These are phyloP conservation scores for Indicator indicator DNA, from an alignment of 2,113 vertebrate genomes.

Conservation along the genomic window DNA sequence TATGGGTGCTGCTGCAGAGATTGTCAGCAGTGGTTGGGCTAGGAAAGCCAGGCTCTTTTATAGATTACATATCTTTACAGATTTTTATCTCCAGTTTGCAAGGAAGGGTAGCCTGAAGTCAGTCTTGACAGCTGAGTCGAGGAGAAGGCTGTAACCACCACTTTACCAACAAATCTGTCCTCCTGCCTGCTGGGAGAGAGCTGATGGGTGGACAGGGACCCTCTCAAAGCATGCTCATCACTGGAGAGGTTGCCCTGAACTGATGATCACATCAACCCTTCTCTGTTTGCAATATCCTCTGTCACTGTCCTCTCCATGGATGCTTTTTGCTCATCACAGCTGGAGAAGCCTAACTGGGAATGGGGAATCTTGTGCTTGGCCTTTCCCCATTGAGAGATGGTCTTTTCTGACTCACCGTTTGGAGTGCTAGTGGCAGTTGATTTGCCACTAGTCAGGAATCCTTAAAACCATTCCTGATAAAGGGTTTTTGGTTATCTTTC, in stretches of 20 bases:
- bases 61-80: neutral
- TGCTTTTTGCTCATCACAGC: neutral
- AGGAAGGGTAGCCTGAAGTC: neutral
- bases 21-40: neutral
- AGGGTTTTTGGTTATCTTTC: neutral
- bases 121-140: neutral
- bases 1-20: neutral
- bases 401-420: fast-evolving
- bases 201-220: neutral
- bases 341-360: neutral
- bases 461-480: neutral
- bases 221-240: neutral
- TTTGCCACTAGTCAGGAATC: neutral
- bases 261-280: fast-evolving
- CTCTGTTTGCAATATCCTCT: neutral
- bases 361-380: neutral
- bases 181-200: neutral
- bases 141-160: neutral
- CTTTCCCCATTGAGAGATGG: neutral
- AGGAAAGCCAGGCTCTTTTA: neutral
- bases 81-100: constrained; percentile 1
- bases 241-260: neutral
- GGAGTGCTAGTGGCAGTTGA: neutral
- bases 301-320: neutral
- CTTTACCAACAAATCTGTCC: neutral